phyloP scores from a whole-genome alignment of 2,113 vertebrate species.

The Dendrocopos noguchii region DNA sequence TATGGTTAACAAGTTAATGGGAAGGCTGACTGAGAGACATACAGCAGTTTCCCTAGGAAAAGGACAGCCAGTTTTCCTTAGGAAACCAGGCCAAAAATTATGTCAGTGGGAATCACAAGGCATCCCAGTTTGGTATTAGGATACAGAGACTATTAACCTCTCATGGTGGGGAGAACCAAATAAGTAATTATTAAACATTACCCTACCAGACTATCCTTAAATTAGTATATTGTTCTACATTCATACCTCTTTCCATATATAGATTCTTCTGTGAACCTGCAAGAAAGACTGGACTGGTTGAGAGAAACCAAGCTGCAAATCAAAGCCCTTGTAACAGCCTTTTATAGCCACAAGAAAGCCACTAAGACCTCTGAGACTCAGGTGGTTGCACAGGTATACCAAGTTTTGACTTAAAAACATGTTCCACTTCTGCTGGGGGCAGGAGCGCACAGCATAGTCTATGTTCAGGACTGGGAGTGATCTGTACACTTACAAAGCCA shows the following conservation, averaged over 20 bases:
- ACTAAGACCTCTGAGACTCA: neutral
- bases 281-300: neutral
- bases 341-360: neutral
- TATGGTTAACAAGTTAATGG: neutral
- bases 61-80: neutral
- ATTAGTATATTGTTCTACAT: neutral
- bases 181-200: neutral
- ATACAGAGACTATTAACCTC: neutral
- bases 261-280: neutral
- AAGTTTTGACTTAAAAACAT: neutral
- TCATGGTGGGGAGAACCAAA: neutral
- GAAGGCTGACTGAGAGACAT: neutral
- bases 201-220: neutral
- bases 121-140: neutral
- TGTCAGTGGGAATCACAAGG: neutral
- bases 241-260: neutral
- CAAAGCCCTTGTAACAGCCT: neutral
- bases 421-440: no score
- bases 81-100: neutral
- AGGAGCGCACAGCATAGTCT: neutral
- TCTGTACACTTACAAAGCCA: neutral
- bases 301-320: neutral
- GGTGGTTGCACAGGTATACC: neutral
- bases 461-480: neutral
- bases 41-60: neutral